phyloP scores from a whole-genome alignment of 2,797 vertebrate genomes.

The Gobio occitaniae region DNA sequence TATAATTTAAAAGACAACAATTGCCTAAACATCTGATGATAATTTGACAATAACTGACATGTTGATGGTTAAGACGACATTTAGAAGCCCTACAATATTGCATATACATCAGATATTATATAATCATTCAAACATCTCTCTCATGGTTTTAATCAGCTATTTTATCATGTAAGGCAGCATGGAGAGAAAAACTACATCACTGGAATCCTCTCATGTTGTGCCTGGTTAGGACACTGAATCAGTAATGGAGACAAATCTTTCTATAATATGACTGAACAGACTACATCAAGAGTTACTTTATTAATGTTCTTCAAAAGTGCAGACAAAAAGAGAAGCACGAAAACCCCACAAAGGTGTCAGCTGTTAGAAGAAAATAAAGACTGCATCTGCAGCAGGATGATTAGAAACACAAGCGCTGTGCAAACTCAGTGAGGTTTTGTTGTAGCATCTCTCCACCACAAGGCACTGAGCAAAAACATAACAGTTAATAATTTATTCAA shows the following conservation, averaged over 20 bases:
- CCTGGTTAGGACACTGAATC: not conserved
- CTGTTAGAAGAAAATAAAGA: not conserved
- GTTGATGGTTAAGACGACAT: not conserved
- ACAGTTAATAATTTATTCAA: constrained; percentile 43
- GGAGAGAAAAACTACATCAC: not conserved
- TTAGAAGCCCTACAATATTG: not conserved
- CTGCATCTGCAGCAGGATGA: not conserved
- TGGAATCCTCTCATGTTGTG: not conserved
- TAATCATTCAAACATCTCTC: not conserved
- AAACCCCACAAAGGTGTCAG: not conserved
- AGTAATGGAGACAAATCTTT: not conserved
- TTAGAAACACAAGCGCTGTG: constrained; percentile 1
- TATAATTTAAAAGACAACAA: not conserved
- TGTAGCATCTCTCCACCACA: constrained; percentile 16
- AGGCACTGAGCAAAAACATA: constrained; percentile 30
- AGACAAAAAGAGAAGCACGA: not conserved
- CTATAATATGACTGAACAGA: constrained; percentile 1
- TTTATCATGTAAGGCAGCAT: not conserved
- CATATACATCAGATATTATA: not conserved
- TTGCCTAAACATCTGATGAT: not conserved
- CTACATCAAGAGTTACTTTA: not conserved
- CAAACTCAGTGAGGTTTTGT: constrained; percentile 6
- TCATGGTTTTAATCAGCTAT: not conserved
- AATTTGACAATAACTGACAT: not conserved
- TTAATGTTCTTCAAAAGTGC: not conserved